Evolutionary conservation across 2,113 vertebrate species (phyloP).

Genomic region (Phyllostomus hastatus): DNA sequence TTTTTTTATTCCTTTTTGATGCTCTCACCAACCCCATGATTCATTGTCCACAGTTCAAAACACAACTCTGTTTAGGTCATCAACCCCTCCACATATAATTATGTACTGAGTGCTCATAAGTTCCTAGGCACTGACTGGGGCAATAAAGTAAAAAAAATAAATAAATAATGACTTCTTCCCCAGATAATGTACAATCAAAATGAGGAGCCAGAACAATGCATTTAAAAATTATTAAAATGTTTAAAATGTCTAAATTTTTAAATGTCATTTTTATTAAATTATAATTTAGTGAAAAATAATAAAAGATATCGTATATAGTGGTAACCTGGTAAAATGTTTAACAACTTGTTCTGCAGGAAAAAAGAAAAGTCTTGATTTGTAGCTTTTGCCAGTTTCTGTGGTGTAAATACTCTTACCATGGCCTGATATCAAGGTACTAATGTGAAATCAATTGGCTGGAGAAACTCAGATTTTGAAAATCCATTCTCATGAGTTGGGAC

Average conservation of each 20-base stretch:
- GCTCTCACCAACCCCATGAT: not conserved
- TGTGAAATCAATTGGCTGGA: not conserved
- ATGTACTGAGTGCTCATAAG: not conserved
- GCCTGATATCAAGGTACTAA: not conserved
- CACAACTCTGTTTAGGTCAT: not conserved
- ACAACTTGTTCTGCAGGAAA: not conserved
- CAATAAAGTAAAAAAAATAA: not conserved
- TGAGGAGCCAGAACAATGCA: not conserved
- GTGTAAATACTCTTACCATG: not conserved
- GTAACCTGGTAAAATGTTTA: not conserved
- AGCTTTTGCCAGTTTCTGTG: not conserved
- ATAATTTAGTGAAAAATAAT: not conserved
- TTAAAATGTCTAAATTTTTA: not conserved
- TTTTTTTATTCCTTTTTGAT: not conserved
- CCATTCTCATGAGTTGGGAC: not conserved
- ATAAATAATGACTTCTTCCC: not conserved
- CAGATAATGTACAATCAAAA: not conserved
- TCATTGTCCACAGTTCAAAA: not conserved
- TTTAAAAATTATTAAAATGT: slow-evolving; percentile 8
- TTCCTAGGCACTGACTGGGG: not conserved
- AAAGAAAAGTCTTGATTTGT: not conserved
- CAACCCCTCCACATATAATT: not conserved
- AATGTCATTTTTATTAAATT: not conserved
- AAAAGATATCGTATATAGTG: not conserved
- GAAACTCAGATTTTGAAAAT: not conserved